These are phyloP conservation scores for Bimastos eiseni DNA, from an alignment of 2,888 invertebrate species.

Conservation along the genomic window DNA sequence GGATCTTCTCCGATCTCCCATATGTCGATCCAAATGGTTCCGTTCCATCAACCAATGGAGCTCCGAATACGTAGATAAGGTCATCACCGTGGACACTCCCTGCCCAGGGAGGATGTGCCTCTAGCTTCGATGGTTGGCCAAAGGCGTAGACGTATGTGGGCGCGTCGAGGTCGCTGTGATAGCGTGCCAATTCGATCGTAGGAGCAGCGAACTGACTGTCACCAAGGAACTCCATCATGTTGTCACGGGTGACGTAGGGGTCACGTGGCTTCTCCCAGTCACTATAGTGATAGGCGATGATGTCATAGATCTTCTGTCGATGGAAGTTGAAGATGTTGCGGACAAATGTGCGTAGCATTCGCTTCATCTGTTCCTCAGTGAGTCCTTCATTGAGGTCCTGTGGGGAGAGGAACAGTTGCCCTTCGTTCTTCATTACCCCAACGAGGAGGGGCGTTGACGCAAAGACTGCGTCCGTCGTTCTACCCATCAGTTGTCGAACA, in stretches of 20 bases:
- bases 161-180: constrained; percentile 52
- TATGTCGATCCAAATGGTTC: constrained; percentile 50
- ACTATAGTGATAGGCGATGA: constrained; percentile 76
- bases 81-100: constrained; percentile 48
- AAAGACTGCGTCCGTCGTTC: constrained; percentile 29
- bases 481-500: constrained; percentile 30
- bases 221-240: constrained; percentile 74
- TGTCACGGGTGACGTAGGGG: constrained; percentile 81
- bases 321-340: constrained; percentile 94
- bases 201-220: constrained; percentile 75
- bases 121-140: constrained; percentile 9
- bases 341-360: constrained; percentile 81
- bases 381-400: constrained; percentile 80
- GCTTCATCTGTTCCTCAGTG: not conserved
- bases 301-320: constrained; percentile 86
- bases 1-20: constrained; percentile 51
- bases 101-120: constrained; percentile 35
- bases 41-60: constrained; percentile 56
- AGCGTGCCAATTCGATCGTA: constrained; percentile 68
- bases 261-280: constrained; percentile 77
- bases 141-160: constrained; percentile 67
- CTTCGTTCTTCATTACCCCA: constrained; percentile 64
- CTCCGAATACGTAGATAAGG: constrained; percentile 58
- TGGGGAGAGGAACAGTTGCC: constrained; percentile 87
- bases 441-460: constrained; percentile 49